Evolutionary conservation across 1,140 invertebrate genomes (phyloP).

Genomic region (Anoplolepis gracilipes): DNA sequence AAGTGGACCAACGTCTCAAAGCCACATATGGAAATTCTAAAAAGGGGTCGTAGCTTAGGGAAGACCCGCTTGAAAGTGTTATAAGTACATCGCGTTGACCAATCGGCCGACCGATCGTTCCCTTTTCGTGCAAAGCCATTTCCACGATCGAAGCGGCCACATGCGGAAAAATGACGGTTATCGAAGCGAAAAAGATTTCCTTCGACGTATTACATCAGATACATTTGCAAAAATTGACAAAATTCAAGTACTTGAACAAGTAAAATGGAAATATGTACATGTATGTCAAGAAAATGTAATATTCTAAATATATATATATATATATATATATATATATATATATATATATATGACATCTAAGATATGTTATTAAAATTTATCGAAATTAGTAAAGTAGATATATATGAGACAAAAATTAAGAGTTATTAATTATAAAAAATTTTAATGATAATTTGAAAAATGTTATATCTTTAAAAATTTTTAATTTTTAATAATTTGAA

Average conservation of each 20-base stretch:
- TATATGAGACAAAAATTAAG: too few relatives aligned
- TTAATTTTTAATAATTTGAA: not conserved
- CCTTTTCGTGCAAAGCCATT: slow-evolving; percentile 6
- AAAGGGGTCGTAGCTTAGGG: slow-evolving; percentile 72
- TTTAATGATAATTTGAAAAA: not conserved
- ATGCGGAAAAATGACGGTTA: not conserved
- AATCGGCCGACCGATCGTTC: slow-evolving; percentile 62
- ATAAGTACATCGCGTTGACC: slow-evolving; percentile 68
- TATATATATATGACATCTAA: not conserved
- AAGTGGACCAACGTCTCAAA: slow-evolving; percentile 75
- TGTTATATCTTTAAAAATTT: not conserved
- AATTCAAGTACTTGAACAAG: not conserved
- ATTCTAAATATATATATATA: not conserved
- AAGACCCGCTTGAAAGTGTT: slow-evolving; percentile 75
- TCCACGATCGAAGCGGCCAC: slow-evolving; percentile 42
- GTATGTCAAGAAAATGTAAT: not conserved
- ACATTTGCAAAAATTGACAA: not conserved
- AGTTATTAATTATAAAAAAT: not conserved
- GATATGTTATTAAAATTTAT: not conserved
- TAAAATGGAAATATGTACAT: not conserved
- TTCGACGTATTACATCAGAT: not conserved
- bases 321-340: not conserved
- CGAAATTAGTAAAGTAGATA: not conserved
- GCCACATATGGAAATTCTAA: slow-evolving; percentile 74
- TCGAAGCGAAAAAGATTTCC: not conserved